Evolutionary conservation across 2,888 invertebrate species (phyloP), one percentile per base, ranked within the genome.

Genomic region (Chaetogeoica ovagalla): DNA sequence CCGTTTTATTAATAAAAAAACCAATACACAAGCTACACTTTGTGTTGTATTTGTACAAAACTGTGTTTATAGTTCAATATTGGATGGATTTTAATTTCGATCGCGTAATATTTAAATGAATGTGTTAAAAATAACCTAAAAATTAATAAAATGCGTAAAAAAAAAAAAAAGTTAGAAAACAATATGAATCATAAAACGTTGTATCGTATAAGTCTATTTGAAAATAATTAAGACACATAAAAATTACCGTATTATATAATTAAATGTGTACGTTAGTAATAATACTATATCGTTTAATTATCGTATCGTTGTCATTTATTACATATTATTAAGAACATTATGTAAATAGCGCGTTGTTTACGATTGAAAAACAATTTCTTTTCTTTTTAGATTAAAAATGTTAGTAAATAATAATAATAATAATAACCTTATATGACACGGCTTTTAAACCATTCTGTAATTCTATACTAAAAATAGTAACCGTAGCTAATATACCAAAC

Each of bases 401-500:
- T 60, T 72, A 23, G 2, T 43, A 59, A 71, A 59, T 21, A 60
- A 23, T 52, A 55, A 37, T 30, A 15, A 11, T 30, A 9, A 17
- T 37, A 17, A 69, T n/a, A 55, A 8, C 11, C 23, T 37, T 6
- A 70, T 13, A 11, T 55, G n/a, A 7, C 19, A n/a, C 39, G 17
- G 39, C 6, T 72, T 60, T 62, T 6, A 60, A 60, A 72, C 17
- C 39, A 21, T 63, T 63, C 37, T 65, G 43, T 8, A n/a, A n/a
- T 55, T 23, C 13, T 30, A 62, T n/a, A n/a, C 48, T 60, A n/a
- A 62, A 73, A 48, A 73, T 43, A 66, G 43, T 60, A 62, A 73
- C 72, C 48, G 48, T 62, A 7, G 19, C 72, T 72, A 72, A 72
- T 72, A 48, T 5, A 72, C 72, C 19, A 60, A 62, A 23, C 48